Evolutionary conservation across 2,797 vertebrate species (phyloP), one percentile per base, ranked within the genome.

Genomic region (Sebastiscus albofasciatus): DNA sequence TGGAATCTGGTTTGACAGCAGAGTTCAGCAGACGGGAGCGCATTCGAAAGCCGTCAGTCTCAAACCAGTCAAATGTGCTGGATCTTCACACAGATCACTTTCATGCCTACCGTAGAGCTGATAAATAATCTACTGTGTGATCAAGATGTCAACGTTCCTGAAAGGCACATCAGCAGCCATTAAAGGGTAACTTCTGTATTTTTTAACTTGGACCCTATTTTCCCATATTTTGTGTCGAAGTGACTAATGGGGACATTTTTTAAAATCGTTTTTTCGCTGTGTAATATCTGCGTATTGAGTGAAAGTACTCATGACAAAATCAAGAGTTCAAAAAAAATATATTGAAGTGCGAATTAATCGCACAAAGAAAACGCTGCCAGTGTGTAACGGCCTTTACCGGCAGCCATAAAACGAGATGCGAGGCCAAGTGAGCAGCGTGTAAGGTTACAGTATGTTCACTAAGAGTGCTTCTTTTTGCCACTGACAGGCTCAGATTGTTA

Each of bases 41-140:
- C 85, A 84, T 84, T 69, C 82, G 79, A 86, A 79, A 83, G 74
- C 62, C 52, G 65, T 85, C 75, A 59, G 76, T 83, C 49, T 74
- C 73, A 67, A 73, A 81, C 39, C 9, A 39, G 70, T 54, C 29
- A 65, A 61, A 85, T 56, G 82, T 29, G 79, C 59, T n/a, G 54
- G 39, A 36, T 62, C 59, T 27, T 65, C 56, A 60, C 36, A 18
- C n/a, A 56, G 77, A 82, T 81, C 65, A 66, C 27, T 56, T 83
- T 61, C 34, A 69, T 24, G 58, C 67, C 39, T 54, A 8, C 13
- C n/a, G 42, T 11, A n/a, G 68, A 69, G 56, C 39, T 73, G 56
- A 73, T 62, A 49, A 69, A 79, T 39, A 65, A 66, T 36, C 46
- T 14, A 1, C 14, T 13, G 24, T 55, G 31, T 58, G 75, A 70